Evolutionary conservation across 2,113 vertebrate genomes (phyloP).

Genomic region (Acinonyx jubatus): DNA sequence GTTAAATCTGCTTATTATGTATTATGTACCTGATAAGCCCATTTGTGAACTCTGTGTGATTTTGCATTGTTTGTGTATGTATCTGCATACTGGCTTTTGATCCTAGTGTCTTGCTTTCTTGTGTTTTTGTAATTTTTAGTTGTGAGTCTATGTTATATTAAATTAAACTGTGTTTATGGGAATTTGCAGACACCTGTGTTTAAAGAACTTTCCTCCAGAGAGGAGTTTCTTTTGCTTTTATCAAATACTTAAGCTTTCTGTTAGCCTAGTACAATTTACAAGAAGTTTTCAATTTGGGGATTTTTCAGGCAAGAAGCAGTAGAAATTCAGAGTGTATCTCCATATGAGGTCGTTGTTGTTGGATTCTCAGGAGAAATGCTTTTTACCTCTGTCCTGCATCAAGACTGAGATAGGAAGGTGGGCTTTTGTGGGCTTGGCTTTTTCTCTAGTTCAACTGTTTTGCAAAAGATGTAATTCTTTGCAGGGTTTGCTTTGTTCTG

Average conservation of each 20-base stretch:
- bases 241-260: not conserved
- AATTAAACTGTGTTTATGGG: not conserved
- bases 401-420: not conserved
- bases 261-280: not conserved
- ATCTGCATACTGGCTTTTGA: not conserved
- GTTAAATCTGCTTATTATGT: not conserved
- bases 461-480: not conserved
- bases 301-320: not conserved
- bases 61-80: not conserved
- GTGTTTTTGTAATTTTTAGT: not conserved
- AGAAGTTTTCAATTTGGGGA: not conserved
- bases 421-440: not conserved
- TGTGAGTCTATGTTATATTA: not conserved
- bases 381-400: not conserved
- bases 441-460: not conserved
- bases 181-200: not conserved
- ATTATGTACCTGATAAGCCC: not conserved
- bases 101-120: not conserved
- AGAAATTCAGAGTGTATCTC: not conserved
- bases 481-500: not conserved
- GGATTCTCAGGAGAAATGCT: not conserved
- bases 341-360: not conserved
- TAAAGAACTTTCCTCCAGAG: not conserved
- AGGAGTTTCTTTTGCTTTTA: not conserved
- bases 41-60: not conserved